A percentile compares a stretch with the other conserved stretches of the same genome.
Evolutionary conservation across 2,113 vertebrate species (phyloP).

Genomic region (Mellivora capensis): DNA sequence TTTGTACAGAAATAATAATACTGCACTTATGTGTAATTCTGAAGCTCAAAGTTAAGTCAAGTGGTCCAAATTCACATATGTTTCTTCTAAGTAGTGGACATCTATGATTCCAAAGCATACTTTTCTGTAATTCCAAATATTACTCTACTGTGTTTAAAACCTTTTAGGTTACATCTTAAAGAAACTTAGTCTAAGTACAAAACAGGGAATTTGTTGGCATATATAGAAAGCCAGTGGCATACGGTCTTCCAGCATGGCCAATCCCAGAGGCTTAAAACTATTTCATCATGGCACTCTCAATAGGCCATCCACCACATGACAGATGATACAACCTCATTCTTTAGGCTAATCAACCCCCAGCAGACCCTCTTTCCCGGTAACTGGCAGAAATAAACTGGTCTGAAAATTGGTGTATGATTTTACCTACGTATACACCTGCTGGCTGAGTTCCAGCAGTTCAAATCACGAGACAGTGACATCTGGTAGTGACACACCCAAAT

Average conservation of each 20-base stretch:
- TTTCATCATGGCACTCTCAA: background rate
- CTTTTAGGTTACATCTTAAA: background rate
- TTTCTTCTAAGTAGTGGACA: background rate
- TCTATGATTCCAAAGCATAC: background rate
- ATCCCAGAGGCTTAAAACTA: background rate
- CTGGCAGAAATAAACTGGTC: background rate
- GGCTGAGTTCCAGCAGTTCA: background rate
- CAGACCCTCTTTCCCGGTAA: background rate
- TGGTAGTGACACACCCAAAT: background rate
- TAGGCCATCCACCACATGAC: background rate
- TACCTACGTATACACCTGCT: background rate
- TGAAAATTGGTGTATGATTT: background rate
- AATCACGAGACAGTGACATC: background rate
- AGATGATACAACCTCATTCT: background rate
- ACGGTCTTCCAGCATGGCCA: background rate
- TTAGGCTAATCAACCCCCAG: background rate
- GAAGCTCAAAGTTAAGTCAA: background rate
- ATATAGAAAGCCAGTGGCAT: background rate
- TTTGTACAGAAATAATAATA: background rate
- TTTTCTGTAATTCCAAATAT: background rate
- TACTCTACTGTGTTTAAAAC: background rate
- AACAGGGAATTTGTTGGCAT: background rate
- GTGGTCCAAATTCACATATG: background rate
- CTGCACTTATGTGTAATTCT: background rate
- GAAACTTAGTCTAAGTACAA: background rate